Evolutionary conservation across 1,140 invertebrate genomes (phyloP), one percentile per base, ranked within the genome.

Genomic region (Pseudomyrmex gracilis): DNA sequence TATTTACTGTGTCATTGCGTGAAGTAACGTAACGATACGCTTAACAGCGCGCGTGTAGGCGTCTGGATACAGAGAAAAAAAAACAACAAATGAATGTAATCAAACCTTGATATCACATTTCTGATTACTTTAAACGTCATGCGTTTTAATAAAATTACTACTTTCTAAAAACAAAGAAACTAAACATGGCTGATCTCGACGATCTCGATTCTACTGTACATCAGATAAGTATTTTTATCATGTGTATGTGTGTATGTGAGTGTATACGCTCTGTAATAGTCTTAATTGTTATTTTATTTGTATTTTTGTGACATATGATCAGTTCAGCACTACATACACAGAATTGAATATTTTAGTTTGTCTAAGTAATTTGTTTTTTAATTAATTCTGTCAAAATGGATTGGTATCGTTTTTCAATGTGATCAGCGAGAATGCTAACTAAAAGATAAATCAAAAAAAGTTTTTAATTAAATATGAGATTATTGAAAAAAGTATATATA

Each of bases 51-150:
- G 45, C 20, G 58, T 34, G 55, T 73, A 17, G 47, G 43, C 55
- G 64, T 2, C 2, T 45, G 15, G n/a, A 17, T 17, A 24, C 8
- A n/a, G 20, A 73, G 34, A 5, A 5, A 76, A 73, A 43, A 83
- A 87, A 76, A 51, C 10, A 57, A 73, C 17, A 82, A 82, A 61
- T 9, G 22, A 15, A 45, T 88, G 86, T 88, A 82, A 86, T 88
- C 58, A 83, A 83, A 20, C 87, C 87, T 88, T 88, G 77, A 61
- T 24, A 85, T 76, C 53, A 22, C 24, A 66, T 20, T 43, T 47
- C 55, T 47, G 17, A 86, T 64, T 24, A 47, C 58, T 73, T 83
- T 88, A 83, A 57, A 53, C 43, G 12, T 8, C 12, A 57, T 53
- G 12, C 34, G 24, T 82, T 74, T 84, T 70, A 84, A 78, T 68